Evolutionary conservation across 1,140 invertebrate species (phyloP).

Genomic region (Microvelia longipes): DNA sequence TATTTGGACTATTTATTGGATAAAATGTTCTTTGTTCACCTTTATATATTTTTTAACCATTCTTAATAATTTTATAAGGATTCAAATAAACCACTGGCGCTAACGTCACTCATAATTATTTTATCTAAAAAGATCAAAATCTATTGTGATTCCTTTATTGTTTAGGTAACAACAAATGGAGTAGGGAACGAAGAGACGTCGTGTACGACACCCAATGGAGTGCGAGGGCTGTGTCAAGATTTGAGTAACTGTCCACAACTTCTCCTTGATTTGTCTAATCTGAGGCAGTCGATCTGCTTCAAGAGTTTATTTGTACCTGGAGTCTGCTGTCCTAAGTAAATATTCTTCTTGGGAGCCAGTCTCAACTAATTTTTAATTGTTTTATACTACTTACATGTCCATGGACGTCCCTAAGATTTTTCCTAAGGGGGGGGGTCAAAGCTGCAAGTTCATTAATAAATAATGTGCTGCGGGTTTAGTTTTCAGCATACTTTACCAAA

Average conservation of each 20-base stretch:
- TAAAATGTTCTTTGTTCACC: too few species aligned
- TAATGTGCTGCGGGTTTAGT: too few species aligned
- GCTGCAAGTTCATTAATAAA: too few species aligned
- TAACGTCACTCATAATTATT: too few species aligned
- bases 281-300: conserved; percentile 77
- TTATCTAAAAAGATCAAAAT: too few species aligned
- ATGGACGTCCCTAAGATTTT: background rate
- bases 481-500: too few species aligned
- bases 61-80: too few species aligned
- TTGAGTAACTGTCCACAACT: conserved; percentile 75
- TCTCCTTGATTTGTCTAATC: conserved; percentile 59
- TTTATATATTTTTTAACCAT: too few species aligned
- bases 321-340: conserved; percentile 58
- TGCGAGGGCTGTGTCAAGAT: conserved; percentile 68
- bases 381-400: background rate
- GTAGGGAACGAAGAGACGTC: conserved; percentile 15
- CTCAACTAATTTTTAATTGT: background rate
- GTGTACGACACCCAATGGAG: conserved; percentile 67
- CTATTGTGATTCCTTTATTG: too few species aligned
- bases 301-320: conserved; percentile 81
- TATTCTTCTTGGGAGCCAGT: background rate
- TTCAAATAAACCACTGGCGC: too few species aligned
- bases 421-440: background rate
- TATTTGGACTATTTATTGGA: too few species aligned
- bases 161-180: conserved; percentile 15